Evolutionary conservation across 1,140 invertebrate genomes (phyloP), one percentile per base, ranked within the genome.

Genomic region (Lepidurus couesii): DNA sequence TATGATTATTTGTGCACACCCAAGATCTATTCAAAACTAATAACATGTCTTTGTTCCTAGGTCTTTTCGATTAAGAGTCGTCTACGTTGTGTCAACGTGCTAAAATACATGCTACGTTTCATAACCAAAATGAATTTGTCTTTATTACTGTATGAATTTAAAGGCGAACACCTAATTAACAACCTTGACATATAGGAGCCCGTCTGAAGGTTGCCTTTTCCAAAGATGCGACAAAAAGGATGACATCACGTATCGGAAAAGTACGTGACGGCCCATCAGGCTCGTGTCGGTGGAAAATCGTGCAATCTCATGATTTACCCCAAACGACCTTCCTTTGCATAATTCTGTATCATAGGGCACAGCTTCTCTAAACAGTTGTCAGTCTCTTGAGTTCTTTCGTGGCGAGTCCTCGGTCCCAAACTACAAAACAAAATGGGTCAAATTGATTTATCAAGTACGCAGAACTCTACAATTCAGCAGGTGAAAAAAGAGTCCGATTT

Each of bases 11-110:
- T 34, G 3, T 34, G 3, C 34, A 26, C 26, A 24, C 10, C 24
- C 7, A 43, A 44, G 44, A 26, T 42, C 11, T 7, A 16, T 34
- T 34, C 21, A n/a, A 45, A 16, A 16, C 73, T 65, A 42, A 34
- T 81, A 44, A 42, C 44, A 7, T 13, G 11, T 79, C 24, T 78
- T 78, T 80, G 76, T 10, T 44, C 76, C 7, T 77, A 81, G 81
- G 81, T 82, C 80, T 82, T 13, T 82, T 82, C 44, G 81, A 82
- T 77, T 82, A 81, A 75, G 79, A 13, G 21, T 65, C 53, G 53
- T 65, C 53, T n/a, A 5, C 21, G 53, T 65, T 65, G 21, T 65
- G 53, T 65, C 9, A 13, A 65, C 53, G 53, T 65, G 53, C 16
- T 65, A n/a, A 13, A 65, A 65, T 65, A 65, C 53, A 65, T 21